These are phyloP conservation scores for Pan paniscus DNA, from an alignment of 2,113 vertebrate genomes.

Conservation along the genomic window DNA sequence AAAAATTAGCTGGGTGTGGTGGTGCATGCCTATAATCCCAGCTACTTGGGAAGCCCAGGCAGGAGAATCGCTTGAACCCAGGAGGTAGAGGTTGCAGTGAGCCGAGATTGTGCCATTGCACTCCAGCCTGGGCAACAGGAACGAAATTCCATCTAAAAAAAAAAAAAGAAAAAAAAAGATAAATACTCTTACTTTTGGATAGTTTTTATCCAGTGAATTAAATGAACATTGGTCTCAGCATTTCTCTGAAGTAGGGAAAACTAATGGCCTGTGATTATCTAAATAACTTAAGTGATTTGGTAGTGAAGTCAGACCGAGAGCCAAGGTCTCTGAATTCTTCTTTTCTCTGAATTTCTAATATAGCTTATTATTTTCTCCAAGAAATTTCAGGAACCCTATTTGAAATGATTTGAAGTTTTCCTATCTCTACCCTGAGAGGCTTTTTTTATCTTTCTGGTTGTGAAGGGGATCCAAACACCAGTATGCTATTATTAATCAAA, in stretches of 20 bases:
- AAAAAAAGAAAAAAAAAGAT: neutral
- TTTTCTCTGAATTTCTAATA: neutral
- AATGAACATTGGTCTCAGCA: slow-evolving; percentile 4
- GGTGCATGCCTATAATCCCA: no score
- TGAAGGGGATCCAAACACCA: slow-evolving; percentile 12
- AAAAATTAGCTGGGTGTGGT: no score
- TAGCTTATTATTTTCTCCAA: slow-evolving; percentile 12
- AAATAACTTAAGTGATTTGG: slow-evolving; percentile 20
- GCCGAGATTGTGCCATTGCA: no score
- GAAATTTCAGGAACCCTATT: slow-evolving; percentile 39
- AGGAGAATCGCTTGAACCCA: no score
- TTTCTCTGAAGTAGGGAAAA: slow-evolving; percentile 35
- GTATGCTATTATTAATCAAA: slow-evolving; percentile 2
- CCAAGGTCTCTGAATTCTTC: slow-evolving; percentile 17
- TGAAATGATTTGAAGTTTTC: slow-evolving; percentile 9
- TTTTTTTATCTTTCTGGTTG: slow-evolving; percentile 35
- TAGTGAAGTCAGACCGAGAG: slow-evolving; percentile 26
- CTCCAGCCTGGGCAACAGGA: no score
- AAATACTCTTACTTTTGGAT: slow-evolving; percentile 46
- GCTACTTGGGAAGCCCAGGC: no score
- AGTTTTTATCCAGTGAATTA: slow-evolving; percentile 25
- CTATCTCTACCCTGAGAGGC: neutral
- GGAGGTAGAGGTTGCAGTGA: no score
- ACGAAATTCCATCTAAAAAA: no score
- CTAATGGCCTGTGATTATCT: neutral